Evolutionary conservation across 2,113 vertebrate species (phyloP), one percentile per base, ranked within the genome.

Genomic region (Odontesthes bonariensis): DNA sequence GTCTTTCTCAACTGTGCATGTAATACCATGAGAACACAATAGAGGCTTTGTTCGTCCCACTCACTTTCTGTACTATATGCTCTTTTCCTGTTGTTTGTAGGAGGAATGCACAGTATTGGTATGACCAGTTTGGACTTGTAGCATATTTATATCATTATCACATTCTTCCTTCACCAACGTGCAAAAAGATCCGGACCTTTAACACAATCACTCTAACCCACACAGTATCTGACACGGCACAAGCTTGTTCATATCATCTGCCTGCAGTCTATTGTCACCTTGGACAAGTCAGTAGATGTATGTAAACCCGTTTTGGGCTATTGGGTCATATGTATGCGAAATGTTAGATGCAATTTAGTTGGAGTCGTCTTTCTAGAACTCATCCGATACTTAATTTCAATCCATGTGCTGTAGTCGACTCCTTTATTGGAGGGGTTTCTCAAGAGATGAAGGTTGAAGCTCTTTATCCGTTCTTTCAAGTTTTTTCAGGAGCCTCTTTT

Each of bases 151-250:
- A 87, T 89, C 89, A 77, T 84, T 84, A 84, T 89, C 84, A 79
- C 87, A 80, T 84, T 83, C 69, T 73, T 74, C 67, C 76, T 73
- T 74, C 79, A 40, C 69, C 57, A 53, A 69, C 54, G 67, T 74
- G 70, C 74, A 77, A 71, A 79, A 86, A 76, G 78, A 70, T 75
- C 49, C 76, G 86, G 85, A 91, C 86, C 89, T 93, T 88, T 88
- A 81, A 56, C 59, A 60, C 76, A 75, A 81, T 84, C 80, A 86
- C 49, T 69, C 58, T 74, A 82, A 90, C 84, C 79, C 75, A 71
- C 82, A 64, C 69, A 56, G 64, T 14, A 75, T 81, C 64, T 73
- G 71, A 82, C 82, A 67, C 40, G 31, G 66, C 69, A 61, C 59
- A 72, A 49, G 69, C 31, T 13, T 66, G 66, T 78, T 69, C 59